Conservation (phyloP, 2,797 vertebrate genomes). For the Coregonus sp. region DNA sequence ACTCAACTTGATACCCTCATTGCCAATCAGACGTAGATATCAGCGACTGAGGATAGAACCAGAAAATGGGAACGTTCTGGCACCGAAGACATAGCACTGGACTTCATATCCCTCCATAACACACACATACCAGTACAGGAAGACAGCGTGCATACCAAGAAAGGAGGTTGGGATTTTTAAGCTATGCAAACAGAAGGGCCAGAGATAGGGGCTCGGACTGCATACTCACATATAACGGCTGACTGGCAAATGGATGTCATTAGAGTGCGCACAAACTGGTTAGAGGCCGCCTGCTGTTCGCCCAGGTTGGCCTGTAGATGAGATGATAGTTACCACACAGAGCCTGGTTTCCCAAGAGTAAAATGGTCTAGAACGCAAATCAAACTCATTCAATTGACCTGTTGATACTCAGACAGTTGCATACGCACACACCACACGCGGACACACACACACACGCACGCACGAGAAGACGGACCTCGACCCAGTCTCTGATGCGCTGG, state of each 20-base stretch:
- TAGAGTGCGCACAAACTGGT: conserved; percentile 85
- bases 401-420: no score
- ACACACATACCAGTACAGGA: not conserved
- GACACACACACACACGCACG: no score
- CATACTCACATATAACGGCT: conserved; percentile 86
- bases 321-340: not conserved
- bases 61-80: no score
- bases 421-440: no score
- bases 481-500: conserved; percentile 92
- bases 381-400: no score
- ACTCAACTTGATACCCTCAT: no score
- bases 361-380: not conserved
- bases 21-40: no score
- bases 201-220: not conserved
- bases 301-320: conserved; percentile 85
- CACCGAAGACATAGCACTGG: no score
- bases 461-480: conserved; percentile 77
- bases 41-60: no score
- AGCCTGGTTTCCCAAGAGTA: not conserved
- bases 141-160: not conserved
- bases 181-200: not conserved
- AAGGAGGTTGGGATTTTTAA: not conserved
- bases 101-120: no score
- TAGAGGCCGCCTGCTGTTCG: conserved; percentile 84
- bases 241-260: conserved; percentile 94